Evolutionary conservation across 2,113 vertebrate genomes (phyloP).

Genomic region (Rhynchomys soricoides): DNA sequence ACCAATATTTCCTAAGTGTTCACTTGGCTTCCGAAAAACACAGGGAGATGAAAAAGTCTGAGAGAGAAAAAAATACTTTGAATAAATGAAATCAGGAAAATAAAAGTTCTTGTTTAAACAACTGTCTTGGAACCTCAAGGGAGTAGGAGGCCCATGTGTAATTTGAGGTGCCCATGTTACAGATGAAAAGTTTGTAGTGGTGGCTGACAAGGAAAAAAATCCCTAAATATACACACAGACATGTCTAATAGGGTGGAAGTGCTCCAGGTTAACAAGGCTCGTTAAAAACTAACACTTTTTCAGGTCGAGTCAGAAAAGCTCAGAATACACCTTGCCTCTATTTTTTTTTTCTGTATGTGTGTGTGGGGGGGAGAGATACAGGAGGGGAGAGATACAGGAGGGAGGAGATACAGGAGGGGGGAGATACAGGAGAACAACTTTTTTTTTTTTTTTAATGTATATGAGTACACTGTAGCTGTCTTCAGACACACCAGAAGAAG

Average conservation of each 20-base stretch:
- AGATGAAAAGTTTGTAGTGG: background rate
- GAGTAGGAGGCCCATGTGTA: background rate
- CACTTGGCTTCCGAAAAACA: slow-evolving; percentile 8
- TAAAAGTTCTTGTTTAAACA: background rate
- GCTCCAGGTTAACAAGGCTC: background rate
- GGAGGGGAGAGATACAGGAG: too few species aligned
- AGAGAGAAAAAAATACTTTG: background rate
- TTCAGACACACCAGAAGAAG: too few species aligned
- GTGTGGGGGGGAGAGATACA: too few species aligned
- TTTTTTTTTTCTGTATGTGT: too few species aligned
- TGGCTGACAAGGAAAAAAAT: background rate
- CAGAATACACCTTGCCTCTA: background rate
- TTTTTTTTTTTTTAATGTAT: too few species aligned
- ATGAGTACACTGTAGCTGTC: too few species aligned
- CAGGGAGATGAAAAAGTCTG: background rate
- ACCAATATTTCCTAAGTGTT: slow-evolving; percentile 23
- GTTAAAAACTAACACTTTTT: slow-evolving; percentile 15
- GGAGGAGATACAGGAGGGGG: too few species aligned
- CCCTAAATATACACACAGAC: background rate
- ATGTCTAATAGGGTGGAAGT: background rate
- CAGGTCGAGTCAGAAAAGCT: background rate
- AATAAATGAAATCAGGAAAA: slow-evolving; percentile 51
- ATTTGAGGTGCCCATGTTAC: background rate
- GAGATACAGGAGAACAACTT: too few species aligned
- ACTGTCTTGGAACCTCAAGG: background rate